Conservation (phyloP, 2,113 vertebrate genomes). For the Acrocephalus kingi region DNA sequence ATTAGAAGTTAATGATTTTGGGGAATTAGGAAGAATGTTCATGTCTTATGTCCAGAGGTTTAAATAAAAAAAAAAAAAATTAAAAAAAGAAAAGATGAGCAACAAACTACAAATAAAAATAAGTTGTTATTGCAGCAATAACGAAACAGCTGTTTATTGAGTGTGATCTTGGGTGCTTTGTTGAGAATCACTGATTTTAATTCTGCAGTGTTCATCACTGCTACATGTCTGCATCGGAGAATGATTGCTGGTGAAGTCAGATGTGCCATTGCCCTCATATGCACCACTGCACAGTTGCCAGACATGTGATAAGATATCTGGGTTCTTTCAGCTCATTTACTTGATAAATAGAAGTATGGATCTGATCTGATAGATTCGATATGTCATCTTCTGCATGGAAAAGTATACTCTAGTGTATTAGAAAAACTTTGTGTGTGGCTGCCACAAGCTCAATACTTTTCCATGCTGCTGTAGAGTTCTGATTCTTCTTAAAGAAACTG, state of each 20-base stretch:
- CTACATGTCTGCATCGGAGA: neutral
- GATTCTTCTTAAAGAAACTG: neutral
- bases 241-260: neutral
- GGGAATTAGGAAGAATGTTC: neutral
- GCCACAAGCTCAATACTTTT: neutral
- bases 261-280: neutral
- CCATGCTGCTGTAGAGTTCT: neutral
- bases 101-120: neutral
- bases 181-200: neutral
- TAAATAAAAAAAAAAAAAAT: neutral
- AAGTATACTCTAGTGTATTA: neutral
- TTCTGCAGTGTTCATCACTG: neutral
- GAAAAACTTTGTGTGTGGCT: neutral
- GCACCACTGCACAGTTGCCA: neutral
- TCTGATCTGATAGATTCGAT: neutral
- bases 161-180: neutral
- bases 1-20: neutral
- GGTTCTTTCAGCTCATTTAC: neutral
- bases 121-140: neutral
- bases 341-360: neutral
- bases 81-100: neutral
- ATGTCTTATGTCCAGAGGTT: neutral
- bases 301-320: neutral
- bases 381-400: neutral
- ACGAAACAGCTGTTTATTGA: neutral